Evolutionary conservation across 2,888 invertebrate genomes (phyloP).

Genomic region (Tuta absoluta): DNA sequence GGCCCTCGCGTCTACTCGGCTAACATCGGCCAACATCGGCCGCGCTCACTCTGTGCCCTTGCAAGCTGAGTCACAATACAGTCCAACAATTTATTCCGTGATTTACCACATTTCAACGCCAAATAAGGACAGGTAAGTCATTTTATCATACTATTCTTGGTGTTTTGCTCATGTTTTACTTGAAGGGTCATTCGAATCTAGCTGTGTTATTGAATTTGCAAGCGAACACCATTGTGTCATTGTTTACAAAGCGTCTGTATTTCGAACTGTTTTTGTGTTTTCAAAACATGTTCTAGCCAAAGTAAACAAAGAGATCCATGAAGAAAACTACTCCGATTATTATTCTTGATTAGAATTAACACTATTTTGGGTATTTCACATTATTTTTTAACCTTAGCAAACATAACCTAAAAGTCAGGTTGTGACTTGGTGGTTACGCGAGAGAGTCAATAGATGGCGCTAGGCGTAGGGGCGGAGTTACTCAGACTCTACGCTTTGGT

Average conservation of each 20-base stretch:
- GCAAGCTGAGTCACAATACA: slow-evolving; percentile 68
- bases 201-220: slow-evolving; percentile 16
- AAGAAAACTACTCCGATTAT: slow-evolving; percentile 12
- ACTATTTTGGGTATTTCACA: background rate
- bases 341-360: background rate
- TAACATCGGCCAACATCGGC: slow-evolving; percentile 62
- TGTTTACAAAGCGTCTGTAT: slow-evolving; percentile 41
- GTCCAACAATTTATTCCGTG: slow-evolving; percentile 37
- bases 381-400: slow-evolving; percentile 25
- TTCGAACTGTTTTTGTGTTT: slow-evolving; percentile 29
- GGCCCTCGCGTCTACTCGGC: slow-evolving; percentile 56
- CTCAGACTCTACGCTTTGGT: too few relatives aligned
- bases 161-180: slow-evolving; percentile 32
- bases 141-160: slow-evolving; percentile 34
- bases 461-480: slow-evolving; percentile 52
- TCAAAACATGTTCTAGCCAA: slow-evolving; percentile 3
- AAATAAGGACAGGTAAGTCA: slow-evolving; percentile 55
- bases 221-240: slow-evolving; percentile 31
- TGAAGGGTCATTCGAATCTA: slow-evolving; percentile 20
- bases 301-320: background rate
- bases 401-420: slow-evolving; percentile 57
- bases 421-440: slow-evolving; percentile 30
- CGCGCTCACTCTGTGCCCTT: slow-evolving; percentile 50
- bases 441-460: slow-evolving; percentile 54
- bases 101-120: slow-evolving; percentile 40